Evolutionary conservation across 2,113 vertebrate species (phyloP), one percentile per base, ranked within the genome.

Genomic region (Taurulus bubalis): DNA sequence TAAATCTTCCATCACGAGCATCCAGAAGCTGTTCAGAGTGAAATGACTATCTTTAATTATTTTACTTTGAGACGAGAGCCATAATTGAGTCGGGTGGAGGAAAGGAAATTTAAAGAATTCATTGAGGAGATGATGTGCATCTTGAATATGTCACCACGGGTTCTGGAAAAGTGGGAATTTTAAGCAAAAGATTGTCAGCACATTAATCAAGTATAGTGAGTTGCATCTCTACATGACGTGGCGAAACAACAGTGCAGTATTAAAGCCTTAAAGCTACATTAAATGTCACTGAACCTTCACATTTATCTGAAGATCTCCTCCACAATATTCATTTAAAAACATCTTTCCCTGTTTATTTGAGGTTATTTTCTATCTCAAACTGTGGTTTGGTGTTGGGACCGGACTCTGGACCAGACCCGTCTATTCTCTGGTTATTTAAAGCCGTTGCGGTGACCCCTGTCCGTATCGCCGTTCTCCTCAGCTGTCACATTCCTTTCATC

Each of bases 401-500:
- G 36, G 36, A 10, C 56, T 60, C 14, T 1, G 42, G 5, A 0
- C 45, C 2, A 65, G 81, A 47, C 64, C 66, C 11, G 71, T 82
- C 86, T 71, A 79, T 79, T 84, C 72, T 80, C 80, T 80, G 75
- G 71, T 71, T 90, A 91, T 87, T 90, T 85, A 71, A 85, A 86
- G 87, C 51, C 49, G 75, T 71, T 75, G 42, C 34, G 45, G 20
- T 73, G n/a, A n/a, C n/a, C n/a, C n/a, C n/a, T n/a, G n/a, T n/a
- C n/a, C n/a, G n/a, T n/a, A n/a, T n/a, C n/a, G n/a, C n/a, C n/a
- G n/a, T n/a, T n/a, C 30, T 32, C 30, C 30, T 32, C 92, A 90
- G 90, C 89, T 91, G 92, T 86, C 84, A 45, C 88, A 87, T 92
- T 90, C 91, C 88, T 89, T 60, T 28, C 85, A 42, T 77, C 86